Percentiles rank a stretch among this genome's conserved stretches.
These are phyloP conservation scores for Chamaea fasciata DNA, from an alignment of 2,113 vertebrate species.

Conservation along the genomic window DNA sequence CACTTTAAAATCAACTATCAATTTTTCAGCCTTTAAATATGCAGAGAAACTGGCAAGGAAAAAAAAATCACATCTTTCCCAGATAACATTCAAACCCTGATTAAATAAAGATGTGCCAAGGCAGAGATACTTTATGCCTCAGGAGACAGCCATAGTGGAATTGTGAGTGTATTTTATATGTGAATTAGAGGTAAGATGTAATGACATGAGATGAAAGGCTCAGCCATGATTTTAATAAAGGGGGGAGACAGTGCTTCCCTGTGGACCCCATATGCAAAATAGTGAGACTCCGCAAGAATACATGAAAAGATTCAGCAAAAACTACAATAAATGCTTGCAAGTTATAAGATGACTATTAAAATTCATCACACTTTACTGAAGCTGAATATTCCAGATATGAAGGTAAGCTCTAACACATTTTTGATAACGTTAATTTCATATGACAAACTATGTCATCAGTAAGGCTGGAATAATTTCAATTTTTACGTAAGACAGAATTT, in stretches of 20 bases:
- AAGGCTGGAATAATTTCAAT: not conserved
- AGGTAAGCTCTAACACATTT: not conserved
- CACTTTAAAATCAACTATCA: not conserved
- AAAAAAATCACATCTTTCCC: not conserved
- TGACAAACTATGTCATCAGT: not conserved
- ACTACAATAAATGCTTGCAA: not conserved
- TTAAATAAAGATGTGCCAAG: conserved; percentile 42
- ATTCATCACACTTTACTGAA: not conserved
- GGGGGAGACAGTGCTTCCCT: conserved; percentile 12
- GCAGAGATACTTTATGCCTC: not conserved
- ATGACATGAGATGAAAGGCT: conserved; percentile 36
- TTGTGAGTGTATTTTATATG: conserved; percentile 33
- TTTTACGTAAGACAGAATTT: not conserved
- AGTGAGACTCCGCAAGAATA: conserved; percentile 1
- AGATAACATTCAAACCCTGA: not conserved
- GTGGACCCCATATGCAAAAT: not conserved
- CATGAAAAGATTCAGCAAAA: not conserved
- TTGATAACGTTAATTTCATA: not conserved
- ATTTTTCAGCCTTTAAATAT: conserved; percentile 1
- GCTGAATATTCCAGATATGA: not conserved
- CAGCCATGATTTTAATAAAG: conserved; percentile 30
- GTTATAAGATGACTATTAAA: not conserved
- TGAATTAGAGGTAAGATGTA: conserved; percentile 50
- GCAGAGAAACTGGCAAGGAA: not conserved
- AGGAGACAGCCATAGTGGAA: not conserved